phyloP scores from a whole-genome alignment of 2,888 invertebrate genomes.

The Eristalinus aeneus region DNA sequence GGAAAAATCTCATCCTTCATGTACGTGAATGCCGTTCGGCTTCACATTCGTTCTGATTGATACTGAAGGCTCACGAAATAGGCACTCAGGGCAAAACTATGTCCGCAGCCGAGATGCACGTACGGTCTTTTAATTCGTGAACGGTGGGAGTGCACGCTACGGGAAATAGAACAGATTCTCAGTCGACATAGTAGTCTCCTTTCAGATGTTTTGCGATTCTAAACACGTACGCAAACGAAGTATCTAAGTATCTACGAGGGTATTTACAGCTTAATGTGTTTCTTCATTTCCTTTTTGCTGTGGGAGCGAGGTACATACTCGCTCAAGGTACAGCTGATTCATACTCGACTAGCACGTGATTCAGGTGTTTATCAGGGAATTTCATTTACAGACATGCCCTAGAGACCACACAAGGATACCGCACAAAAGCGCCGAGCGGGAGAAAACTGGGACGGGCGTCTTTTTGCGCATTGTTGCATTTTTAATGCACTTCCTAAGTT shows the following conservation, averaged over 20 bases:
- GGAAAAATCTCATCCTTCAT: background rate
- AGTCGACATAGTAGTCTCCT: too few relatives aligned
- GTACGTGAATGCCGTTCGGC: background rate
- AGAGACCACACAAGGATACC: background rate
- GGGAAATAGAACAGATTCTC: background rate
- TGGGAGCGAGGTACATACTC: background rate
- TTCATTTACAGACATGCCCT: background rate
- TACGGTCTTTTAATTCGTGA: background rate
- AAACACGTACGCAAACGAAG: conserved; percentile 17
- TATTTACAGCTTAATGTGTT: background rate
- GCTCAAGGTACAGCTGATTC: background rate
- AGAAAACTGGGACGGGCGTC: background rate
- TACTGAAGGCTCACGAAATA: background rate
- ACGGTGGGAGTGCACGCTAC: background rate
- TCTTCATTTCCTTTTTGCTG: conserved; percentile 8
- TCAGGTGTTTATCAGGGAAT: conserved; percentile 1
- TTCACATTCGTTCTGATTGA: background rate
- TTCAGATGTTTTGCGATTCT: background rate
- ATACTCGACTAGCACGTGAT: conserved; percentile 4
- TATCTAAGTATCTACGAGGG: conserved; percentile 16
- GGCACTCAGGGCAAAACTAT: background rate
- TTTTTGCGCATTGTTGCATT: background rate
- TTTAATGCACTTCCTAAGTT: background rate
- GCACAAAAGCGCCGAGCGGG: background rate
- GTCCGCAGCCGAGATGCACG: conserved; percentile 4